Percentiles rank a stretch among this genome's conserved stretches.
These are phyloP conservation scores for Microctenopoma lineatum DNA, from an alignment of 2,797 vertebrate species.

Conservation along the genomic window DNA sequence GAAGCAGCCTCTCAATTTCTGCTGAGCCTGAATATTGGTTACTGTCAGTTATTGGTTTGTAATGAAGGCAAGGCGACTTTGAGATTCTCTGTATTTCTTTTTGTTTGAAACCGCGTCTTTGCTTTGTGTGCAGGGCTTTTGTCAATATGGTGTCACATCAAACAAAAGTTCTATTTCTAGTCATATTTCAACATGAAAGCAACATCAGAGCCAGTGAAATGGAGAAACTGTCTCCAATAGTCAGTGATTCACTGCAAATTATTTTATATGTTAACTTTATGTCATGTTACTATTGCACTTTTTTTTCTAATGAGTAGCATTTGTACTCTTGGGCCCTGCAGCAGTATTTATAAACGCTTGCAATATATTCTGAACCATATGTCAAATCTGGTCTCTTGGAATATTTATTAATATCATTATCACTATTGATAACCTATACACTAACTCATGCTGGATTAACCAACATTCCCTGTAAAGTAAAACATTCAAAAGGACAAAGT, in stretches of 20 bases:
- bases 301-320: slow-evolving; percentile 13
- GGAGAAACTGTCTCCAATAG: slow-evolving; percentile 10
- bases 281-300: background rate
- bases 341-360: slow-evolving; percentile 43
- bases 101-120: slow-evolving; percentile 25
- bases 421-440: slow-evolving; percentile 46
- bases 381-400: slow-evolving; percentile 53
- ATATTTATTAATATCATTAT: slow-evolving; percentile 55
- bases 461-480: slow-evolving; percentile 24
- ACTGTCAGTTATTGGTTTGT: slow-evolving; percentile 16
- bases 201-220: slow-evolving; percentile 21
- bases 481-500: slow-evolving; percentile 28
- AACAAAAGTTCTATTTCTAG: slow-evolving; percentile 30
- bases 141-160: slow-evolving; percentile 48
- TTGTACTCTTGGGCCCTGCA: slow-evolving; percentile 44
- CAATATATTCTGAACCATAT: slow-evolving; percentile 70
- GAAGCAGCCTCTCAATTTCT: slow-evolving; percentile 1
- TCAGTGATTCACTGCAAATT: slow-evolving; percentile 17
- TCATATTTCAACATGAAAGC: slow-evolving; percentile 27
- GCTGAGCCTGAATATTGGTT: slow-evolving; percentile 9
- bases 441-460: slow-evolving; percentile 54
- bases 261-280: slow-evolving; percentile 25
- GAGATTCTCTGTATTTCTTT: slow-evolving; percentile 25
- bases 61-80: slow-evolving; percentile 18
- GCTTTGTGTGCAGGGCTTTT: slow-evolving; percentile 16